phyloP scores from a whole-genome alignment of 2,797 vertebrate species.

The Dicrostonyx torquatus region DNA sequence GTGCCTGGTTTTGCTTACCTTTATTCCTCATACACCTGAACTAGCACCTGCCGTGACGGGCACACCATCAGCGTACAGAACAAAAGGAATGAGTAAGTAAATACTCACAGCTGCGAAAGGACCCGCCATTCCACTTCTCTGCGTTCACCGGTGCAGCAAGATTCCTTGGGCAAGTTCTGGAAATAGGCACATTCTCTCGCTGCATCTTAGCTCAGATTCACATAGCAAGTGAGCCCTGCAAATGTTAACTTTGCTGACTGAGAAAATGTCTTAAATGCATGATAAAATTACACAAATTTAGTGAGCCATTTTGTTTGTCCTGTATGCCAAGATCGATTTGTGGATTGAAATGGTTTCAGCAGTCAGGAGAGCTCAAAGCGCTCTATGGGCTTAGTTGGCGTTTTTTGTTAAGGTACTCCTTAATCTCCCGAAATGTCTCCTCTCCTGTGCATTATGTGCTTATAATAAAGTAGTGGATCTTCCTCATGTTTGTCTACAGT shows the following conservation, averaged over 20 bases:
- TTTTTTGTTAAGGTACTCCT: background rate
- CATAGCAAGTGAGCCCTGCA: background rate
- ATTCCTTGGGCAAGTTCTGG: background rate
- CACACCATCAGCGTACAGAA: background rate
- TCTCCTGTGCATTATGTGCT: background rate
- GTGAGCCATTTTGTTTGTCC: background rate
- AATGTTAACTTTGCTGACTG: background rate
- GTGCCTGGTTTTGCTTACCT: background rate
- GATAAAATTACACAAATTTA: background rate
- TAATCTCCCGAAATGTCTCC: background rate
- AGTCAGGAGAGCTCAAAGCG: background rate
- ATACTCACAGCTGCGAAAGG: background rate
- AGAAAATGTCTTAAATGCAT: background rate
- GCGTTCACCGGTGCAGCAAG: background rate
- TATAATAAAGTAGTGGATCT: conserved; percentile 22
- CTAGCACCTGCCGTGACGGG: background rate
- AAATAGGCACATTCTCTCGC: background rate
- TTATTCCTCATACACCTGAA: background rate
- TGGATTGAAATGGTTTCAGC: background rate
- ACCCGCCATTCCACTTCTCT: background rate
- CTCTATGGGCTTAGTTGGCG: background rate
- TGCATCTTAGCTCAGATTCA: background rate
- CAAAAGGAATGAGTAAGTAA: background rate
- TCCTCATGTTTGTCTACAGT: background rate
- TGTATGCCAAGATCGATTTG: conserved; percentile 32